Evolutionary conservation across 1,140 invertebrate genomes (phyloP).

Genomic region (Zaprionus kolodkinae): DNA sequence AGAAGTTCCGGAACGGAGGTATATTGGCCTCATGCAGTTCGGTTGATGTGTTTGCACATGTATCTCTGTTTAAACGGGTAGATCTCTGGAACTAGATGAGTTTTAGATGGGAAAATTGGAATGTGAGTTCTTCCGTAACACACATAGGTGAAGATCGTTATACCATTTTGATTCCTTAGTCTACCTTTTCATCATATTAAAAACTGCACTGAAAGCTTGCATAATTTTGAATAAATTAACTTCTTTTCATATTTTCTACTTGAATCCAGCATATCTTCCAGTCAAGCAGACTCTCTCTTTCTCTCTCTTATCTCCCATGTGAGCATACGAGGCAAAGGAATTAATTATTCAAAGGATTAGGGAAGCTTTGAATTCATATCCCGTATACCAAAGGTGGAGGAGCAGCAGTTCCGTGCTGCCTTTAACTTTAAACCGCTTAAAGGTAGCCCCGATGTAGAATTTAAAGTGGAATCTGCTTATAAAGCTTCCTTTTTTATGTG

Average conservation of each 20-base stretch:
- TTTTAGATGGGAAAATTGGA: neutral
- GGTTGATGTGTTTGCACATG: neutral
- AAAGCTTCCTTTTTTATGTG: neutral
- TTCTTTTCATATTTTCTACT: neutral
- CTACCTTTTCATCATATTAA: no score
- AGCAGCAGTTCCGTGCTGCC: neutral
- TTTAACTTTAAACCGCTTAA: slow-evolving; percentile 9
- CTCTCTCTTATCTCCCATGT: neutral
- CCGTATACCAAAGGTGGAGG: neutral
- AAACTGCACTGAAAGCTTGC: no score
- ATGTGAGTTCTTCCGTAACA: neutral
- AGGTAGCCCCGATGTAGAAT: neutral
- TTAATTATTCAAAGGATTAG: slow-evolving; percentile 71
- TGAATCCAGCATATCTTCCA: neutral
- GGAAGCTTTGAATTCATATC: slow-evolving; percentile 25
- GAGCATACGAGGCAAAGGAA: slow-evolving; percentile 31
- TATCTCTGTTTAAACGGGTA: neutral
- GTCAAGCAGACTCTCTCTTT: neutral
- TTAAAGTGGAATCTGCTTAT: neutral
- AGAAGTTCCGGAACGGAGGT: neutral
- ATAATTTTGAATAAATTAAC: no score
- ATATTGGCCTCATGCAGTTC: neutral
- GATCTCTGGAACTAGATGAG: neutral
- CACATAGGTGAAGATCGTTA: neutral
- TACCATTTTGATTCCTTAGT: no score